phyloP scores from a whole-genome alignment of 2,888 invertebrate species.

The Pachliopta kotzebuea region DNA sequence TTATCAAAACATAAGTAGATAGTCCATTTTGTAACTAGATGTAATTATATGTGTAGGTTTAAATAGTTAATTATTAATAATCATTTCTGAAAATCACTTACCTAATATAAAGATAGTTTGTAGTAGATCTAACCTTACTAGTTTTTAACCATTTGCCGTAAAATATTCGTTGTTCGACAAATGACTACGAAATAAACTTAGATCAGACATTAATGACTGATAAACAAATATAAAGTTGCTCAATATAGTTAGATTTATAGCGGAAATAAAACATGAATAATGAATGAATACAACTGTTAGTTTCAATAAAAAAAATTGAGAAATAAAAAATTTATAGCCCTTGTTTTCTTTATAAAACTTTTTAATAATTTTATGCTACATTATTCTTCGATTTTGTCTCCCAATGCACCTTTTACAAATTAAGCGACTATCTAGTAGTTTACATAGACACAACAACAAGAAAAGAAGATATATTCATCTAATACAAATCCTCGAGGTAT shows the following conservation, averaged over 20 bases:
- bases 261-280: slow-evolving; percentile 1
- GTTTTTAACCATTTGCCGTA: slow-evolving; percentile 3
- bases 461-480: too few relatives aligned
- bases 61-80: slow-evolving; percentile 16
- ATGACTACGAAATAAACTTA: slow-evolving; percentile 10
- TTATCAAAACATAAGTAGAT: slow-evolving; percentile 16
- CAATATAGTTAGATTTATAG: slow-evolving; percentile 28
- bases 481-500: too few relatives aligned
- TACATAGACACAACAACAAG: too few relatives aligned
- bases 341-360: too few relatives aligned
- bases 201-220: slow-evolving; percentile 25
- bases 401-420: background rate
- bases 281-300: background rate
- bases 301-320: background rate
- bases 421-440: too few relatives aligned
- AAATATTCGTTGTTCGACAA: background rate
- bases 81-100: slow-evolving; percentile 18
- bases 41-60: slow-evolving; percentile 16
- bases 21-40: slow-evolving; percentile 2
- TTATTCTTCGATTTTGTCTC: background rate
- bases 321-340: slow-evolving; percentile 11
- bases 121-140: slow-evolving; percentile 7
- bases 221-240: slow-evolving; percentile 28
- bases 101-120: slow-evolving; percentile 5
- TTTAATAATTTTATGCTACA: background rate